These are phyloP conservation scores for Macroramphosus scolopax DNA, from an alignment of 2,797 vertebrate species.

Conservation along the genomic window DNA sequence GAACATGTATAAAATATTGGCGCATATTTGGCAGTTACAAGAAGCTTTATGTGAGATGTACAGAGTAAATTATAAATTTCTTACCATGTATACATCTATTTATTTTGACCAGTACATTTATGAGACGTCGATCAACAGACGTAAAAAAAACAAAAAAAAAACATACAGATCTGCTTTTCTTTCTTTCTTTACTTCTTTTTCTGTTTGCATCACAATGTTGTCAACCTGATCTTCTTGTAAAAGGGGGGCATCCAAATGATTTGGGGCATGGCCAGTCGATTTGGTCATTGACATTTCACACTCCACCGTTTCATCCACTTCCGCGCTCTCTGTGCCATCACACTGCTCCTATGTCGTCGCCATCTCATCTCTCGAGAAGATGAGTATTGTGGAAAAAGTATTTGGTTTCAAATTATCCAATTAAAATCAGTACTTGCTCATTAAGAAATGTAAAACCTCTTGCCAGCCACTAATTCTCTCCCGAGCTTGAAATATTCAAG, in stretches of 20 bases:
- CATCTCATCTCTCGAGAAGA: slow-evolving; percentile 9
- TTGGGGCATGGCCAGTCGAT: slow-evolving; percentile 29
- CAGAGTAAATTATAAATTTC: slow-evolving; percentile 86
- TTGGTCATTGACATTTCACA: slow-evolving; percentile 77
- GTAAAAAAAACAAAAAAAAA: slow-evolving; percentile 25
- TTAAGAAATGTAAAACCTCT: too few species aligned
- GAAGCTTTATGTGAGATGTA: slow-evolving; percentile 84
- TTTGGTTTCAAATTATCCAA: slow-evolving; percentile 28
- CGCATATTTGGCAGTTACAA: slow-evolving; percentile 84
- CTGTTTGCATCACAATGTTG: slow-evolving; percentile 59
- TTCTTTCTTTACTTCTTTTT: slow-evolving; percentile 30
- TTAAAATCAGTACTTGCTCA: too few species aligned
- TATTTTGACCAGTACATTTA: slow-evolving; percentile 86
- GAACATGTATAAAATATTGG: slow-evolving; percentile 63
- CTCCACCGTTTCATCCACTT: slow-evolving; percentile 22
- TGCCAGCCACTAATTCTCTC: too few species aligned
- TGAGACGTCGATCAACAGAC: slow-evolving; percentile 62
- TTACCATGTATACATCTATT: slow-evolving; percentile 92
- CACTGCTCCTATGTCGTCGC: slow-evolving; percentile 17
- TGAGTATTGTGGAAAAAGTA: slow-evolving; percentile 24
- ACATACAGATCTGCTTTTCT: slow-evolving; percentile 46
- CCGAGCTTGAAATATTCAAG: too few species aligned
- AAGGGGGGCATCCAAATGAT: slow-evolving; percentile 45
- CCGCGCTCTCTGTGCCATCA: slow-evolving; percentile 29
- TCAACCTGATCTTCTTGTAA: slow-evolving; percentile 47